Evolutionary conservation across 1,140 invertebrate species (phyloP).

Genomic region (Lordiphosa stackelbergi): DNA sequence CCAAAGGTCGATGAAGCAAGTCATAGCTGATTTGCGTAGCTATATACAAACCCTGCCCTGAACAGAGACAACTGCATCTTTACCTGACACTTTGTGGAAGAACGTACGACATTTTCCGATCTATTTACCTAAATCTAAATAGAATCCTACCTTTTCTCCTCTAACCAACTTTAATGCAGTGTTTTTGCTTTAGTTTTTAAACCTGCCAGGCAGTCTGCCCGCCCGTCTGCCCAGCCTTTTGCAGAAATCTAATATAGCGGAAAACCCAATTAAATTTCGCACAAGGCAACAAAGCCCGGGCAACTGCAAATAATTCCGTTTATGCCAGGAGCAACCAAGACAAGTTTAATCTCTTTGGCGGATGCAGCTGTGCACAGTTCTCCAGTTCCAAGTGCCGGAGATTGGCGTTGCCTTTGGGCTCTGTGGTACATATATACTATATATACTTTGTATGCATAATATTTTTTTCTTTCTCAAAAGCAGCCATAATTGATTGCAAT

Average conservation of each 20-base stretch:
- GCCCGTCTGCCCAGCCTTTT: neutral
- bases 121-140: neutral
- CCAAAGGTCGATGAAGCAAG: no score
- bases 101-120: no score
- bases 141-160: conserved; percentile 5
- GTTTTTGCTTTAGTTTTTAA: no score
- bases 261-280: conserved; percentile 66
- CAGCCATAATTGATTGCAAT: conserved; percentile 1
- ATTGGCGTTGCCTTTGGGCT: no score
- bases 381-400: conserved; percentile 7
- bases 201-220: neutral
- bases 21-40: no score
- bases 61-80: no score
- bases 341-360: conserved; percentile 60
- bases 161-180: neutral
- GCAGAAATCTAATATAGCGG: conserved; percentile 68
- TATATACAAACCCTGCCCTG: no score
- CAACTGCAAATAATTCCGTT: conserved; percentile 58
- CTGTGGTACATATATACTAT: neutral
- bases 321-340: conserved; percentile 47
- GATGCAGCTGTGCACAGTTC: conserved; percentile 38
- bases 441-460: conserved; percentile 24
- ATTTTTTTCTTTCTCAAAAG: neutral
- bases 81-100: no score
- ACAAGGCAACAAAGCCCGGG: conserved; percentile 36